phyloP scores from a whole-genome alignment of 2,888 invertebrate species.

The Scaptomyza tumidula region DNA sequence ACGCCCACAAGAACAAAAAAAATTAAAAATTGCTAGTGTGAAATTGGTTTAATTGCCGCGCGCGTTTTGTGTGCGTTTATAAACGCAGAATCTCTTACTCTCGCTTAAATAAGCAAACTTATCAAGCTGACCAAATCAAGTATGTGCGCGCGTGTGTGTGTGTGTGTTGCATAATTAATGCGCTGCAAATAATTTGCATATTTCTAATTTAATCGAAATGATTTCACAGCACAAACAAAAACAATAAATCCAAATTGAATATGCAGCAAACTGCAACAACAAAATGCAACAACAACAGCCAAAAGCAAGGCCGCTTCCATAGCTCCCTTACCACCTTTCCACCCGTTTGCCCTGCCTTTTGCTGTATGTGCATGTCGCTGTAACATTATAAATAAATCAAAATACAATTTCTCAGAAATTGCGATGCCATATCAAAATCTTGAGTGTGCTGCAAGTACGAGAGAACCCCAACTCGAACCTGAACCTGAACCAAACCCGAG shows the following conservation, averaged over 20 bases:
- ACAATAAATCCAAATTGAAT: slow-evolving; percentile 63
- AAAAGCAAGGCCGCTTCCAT: slow-evolving; percentile 40
- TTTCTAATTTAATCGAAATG: slow-evolving; percentile 82
- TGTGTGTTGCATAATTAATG: slow-evolving; percentile 70
- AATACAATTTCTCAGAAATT: slow-evolving; percentile 82
- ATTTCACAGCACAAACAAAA: slow-evolving; percentile 55
- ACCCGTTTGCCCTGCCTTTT: background rate
- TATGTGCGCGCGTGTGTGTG: background rate
- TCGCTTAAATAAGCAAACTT: background rate
- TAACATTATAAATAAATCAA: slow-evolving; percentile 83
- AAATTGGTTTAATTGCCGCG: slow-evolving; percentile 82
- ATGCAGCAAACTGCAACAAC: slow-evolving; percentile 27
- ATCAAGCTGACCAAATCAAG: slow-evolving; percentile 16
- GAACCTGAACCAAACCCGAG: background rate
- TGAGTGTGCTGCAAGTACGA: slow-evolving; percentile 44
- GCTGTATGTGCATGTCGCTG: slow-evolving; percentile 80
- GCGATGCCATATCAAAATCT: slow-evolving; percentile 82
- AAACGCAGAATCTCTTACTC: slow-evolving; percentile 17
- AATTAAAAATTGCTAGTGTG: slow-evolving; percentile 70
- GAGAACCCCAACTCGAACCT: slow-evolving; percentile 4
- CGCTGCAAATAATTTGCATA: slow-evolving; percentile 74
- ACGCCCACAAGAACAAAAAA: slow-evolving; percentile 58
- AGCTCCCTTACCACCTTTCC: background rate
- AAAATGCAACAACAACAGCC: slow-evolving; percentile 24
- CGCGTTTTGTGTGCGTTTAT: slow-evolving; percentile 47